Evolutionary conservation across 2,113 vertebrate species (phyloP).

Genomic region (Oryzias melastigma): DNA sequence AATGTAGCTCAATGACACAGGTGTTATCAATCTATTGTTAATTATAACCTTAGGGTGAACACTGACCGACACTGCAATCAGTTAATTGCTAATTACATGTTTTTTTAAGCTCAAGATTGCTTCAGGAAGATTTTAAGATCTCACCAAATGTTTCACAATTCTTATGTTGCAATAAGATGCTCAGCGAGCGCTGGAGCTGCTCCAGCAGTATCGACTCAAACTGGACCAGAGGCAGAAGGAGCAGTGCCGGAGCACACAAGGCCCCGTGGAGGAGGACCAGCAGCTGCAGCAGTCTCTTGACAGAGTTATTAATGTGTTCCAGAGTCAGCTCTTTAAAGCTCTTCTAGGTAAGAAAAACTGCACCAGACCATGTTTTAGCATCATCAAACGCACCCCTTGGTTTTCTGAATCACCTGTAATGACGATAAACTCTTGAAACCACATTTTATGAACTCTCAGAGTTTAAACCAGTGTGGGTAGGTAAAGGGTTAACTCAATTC

Average conservation of each 20-base stretch:
- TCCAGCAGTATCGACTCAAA: constrained; percentile 66
- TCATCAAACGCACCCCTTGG: background rate
- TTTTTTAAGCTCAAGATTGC: background rate
- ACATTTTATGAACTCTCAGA: too few relatives aligned
- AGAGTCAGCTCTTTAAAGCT: constrained; percentile 71
- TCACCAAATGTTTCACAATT: background rate
- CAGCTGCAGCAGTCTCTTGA: constrained; percentile 67
- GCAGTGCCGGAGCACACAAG: constrained; percentile 34
- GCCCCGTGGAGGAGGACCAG: constrained; percentile 49
- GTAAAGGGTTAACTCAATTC: too few relatives aligned
- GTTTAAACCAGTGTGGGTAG: too few relatives aligned
- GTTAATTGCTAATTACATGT: too few relatives aligned
- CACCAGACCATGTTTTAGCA: background rate
- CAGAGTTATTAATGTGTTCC: constrained; percentile 70
- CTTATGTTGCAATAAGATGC: constrained; percentile 52
- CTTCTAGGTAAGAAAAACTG: constrained; percentile 61
- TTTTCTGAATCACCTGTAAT: too few relatives aligned
- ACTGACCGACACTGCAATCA: too few relatives aligned
- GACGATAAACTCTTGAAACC: too few relatives aligned
- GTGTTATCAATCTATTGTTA: too few relatives aligned
- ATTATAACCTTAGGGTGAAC: too few relatives aligned
- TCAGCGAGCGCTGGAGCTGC: constrained; percentile 67
- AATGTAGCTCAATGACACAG: too few relatives aligned
- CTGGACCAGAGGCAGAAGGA: constrained; percentile 59
- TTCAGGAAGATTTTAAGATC: background rate